Percentiles rank a stretch among this genome's conserved stretches.
Conservation (phyloP, 2,797 vertebrate species). For the Rhinatrema bivittatum region DNA sequence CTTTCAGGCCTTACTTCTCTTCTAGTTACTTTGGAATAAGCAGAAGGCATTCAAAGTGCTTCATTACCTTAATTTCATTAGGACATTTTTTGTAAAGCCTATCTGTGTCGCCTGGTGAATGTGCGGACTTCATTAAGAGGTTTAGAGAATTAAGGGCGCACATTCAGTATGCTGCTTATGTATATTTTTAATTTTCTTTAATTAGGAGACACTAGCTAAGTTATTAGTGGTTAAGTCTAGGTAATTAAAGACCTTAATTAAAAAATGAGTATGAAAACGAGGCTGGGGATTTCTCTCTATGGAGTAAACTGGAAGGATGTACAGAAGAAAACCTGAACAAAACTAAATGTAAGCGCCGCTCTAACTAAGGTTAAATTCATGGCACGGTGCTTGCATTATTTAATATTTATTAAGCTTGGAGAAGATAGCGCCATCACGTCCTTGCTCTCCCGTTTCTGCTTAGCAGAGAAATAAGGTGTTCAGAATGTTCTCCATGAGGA, state of each 20-base stretch:
- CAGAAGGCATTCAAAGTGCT: slow-evolving; percentile 29
- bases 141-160: slow-evolving; percentile 21
- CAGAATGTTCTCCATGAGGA: slow-evolving; percentile 3
- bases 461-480: neutral
- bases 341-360: too few species aligned
- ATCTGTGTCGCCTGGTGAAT: slow-evolving; percentile 24
- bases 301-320: slow-evolving; percentile 14
- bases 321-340: slow-evolving; percentile 23
- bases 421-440: slow-evolving; percentile 1
- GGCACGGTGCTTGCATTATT: slow-evolving; percentile 1
- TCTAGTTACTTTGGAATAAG: slow-evolving; percentile 22
- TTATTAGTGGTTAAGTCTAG: slow-evolving; percentile 15
- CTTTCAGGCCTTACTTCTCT: slow-evolving; percentile 38
- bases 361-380: slow-evolving; percentile 15
- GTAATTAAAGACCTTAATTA: slow-evolving; percentile 30
- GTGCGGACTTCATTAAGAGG: slow-evolving; percentile 40
- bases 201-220: slow-evolving; percentile 23
- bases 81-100: slow-evolving; percentile 35
- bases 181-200: slow-evolving; percentile 24
- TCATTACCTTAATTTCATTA: slow-evolving; percentile 46
- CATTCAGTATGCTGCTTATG: slow-evolving; percentile 13
- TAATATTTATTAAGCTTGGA: slow-evolving; percentile 1
- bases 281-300: slow-evolving; percentile 9
- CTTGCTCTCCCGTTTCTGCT: neutral
- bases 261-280: slow-evolving; percentile 29